These are phyloP conservation scores for Phorcus lineatus DNA, from an alignment of 2,888 invertebrate species.

Conservation along the genomic window DNA sequence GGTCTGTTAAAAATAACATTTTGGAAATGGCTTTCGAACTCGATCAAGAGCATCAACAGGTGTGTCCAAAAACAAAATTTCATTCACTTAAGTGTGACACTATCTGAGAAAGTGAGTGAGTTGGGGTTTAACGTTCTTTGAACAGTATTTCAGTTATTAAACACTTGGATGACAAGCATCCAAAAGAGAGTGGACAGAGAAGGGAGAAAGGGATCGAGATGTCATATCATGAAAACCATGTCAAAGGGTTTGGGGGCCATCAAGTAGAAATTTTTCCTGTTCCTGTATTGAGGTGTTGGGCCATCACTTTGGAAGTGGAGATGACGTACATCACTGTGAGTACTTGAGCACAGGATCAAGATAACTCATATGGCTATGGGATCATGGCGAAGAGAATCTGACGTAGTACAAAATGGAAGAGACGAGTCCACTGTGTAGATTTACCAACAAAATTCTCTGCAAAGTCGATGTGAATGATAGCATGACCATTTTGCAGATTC, in stretches of 20 bases:
- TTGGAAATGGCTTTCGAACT: too few species aligned
- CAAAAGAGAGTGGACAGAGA: too few species aligned
- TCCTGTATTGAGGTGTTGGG: constrained; percentile 71
- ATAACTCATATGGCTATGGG: constrained; percentile 73
- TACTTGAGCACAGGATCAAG: constrained; percentile 60
- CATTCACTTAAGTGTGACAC: too few species aligned
- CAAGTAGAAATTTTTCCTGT: constrained; percentile 73
- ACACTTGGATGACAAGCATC: too few species aligned
- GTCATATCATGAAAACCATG: constrained; percentile 53
- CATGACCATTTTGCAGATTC: constrained; percentile 43
- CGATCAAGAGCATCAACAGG: too few species aligned
- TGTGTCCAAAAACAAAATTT: too few species aligned
- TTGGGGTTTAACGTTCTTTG: too few species aligned
- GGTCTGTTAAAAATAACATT: too few species aligned
- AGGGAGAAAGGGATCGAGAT: too few species aligned
- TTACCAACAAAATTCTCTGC: constrained; percentile 71
- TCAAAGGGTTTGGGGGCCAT: constrained; percentile 35
- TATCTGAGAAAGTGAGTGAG: too few species aligned
- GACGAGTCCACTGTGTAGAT: constrained; percentile 49
- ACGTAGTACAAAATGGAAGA: constrained; percentile 60
- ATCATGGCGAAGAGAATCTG: constrained; percentile 63
- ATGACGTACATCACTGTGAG: not conserved
- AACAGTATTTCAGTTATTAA: too few species aligned
- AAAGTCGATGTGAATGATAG: constrained; percentile 68
- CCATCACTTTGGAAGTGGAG: constrained; percentile 68